phyloP scores from a whole-genome alignment of 2,797 vertebrate species.

The Peromyscus eremicus region DNA sequence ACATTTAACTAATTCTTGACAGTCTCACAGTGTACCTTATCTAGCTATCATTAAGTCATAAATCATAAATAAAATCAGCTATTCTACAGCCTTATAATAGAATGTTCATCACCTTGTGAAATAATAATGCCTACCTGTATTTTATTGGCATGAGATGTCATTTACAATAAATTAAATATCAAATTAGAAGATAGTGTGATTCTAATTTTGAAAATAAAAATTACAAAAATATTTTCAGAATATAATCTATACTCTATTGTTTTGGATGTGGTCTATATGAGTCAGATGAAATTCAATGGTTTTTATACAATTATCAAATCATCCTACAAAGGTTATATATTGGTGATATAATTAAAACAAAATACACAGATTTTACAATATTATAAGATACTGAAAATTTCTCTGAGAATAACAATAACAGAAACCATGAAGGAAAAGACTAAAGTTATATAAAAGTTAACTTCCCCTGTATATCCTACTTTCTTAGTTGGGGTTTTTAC shows the following conservation, averaged over 20 bases:
- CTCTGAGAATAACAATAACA: constrained; percentile 43
- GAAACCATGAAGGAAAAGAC: constrained; percentile 7
- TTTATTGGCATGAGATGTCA: background rate
- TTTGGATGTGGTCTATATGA: background rate
- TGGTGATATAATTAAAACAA: constrained; percentile 45
- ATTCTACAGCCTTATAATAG: background rate
- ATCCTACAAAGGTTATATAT: background rate
- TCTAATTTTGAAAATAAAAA: constrained; percentile 57
- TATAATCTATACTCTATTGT: background rate
- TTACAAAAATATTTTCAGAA: constrained; percentile 41
- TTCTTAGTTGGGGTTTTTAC: background rate
- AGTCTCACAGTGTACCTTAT: background rate
- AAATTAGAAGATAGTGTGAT: background rate
- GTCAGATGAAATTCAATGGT: background rate
- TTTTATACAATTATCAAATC: constrained; percentile 9
- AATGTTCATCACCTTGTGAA: constrained; percentile 54
- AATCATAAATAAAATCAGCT: constrained; percentile 33
- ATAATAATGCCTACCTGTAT: constrained; percentile 23
- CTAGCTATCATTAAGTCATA: background rate
- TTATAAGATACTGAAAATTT: background rate
- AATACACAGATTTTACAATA: constrained; percentile 13
- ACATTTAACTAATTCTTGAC: constrained; percentile 27
- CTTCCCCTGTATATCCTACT: background rate
- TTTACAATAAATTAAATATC: constrained; percentile 31
- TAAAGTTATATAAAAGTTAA: constrained; percentile 2